Base-by-base conservation (phyloP, 2,113 vertebrate species). In the Rhinolophus ferrumequinum region DNA sequence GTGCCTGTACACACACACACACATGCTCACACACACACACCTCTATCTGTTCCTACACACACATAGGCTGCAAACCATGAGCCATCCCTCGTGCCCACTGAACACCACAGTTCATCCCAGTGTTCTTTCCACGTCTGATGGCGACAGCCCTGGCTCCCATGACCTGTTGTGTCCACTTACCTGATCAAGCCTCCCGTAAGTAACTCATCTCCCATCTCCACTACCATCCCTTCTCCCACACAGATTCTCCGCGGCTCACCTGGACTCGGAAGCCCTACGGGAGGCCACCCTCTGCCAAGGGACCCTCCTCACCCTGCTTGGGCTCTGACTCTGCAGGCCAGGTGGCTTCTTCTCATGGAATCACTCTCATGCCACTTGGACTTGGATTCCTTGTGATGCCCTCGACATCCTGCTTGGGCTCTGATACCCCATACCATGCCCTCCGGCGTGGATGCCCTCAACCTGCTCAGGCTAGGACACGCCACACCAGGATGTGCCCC, bases 121-220 rank as follows among this genome's bases (percentile, higher is more conserved):
- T 2, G 24, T 19, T 15, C 44, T 30, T 33, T 13, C 38, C 75
- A 0, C 0, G 14, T 14, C 8, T 30, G 47, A 80, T 0, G 7
- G 28, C 2, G n/a, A 35, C 38, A 52, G 7, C 2, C 47, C 38
- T 14, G 58, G 50, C 22, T 67, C 69, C 70, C 22, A 11, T 3
- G 13, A 67, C 38, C 50, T 50, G 2, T 26, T 12, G 8, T 1
- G 11, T 6, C 26, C n/a, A 14, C 26, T 62, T 21, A 82, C 3
- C 28, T 50, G 50, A 77, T 22, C 19, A 15, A 18, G 0, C 3
- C 15, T 13, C 35, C 50, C 7, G 12, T 38, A 38, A 33, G 66
- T 9, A 52, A 47, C 19, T 60, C 2, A 13, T 5, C 28, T 81
- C 86, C 22, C 66, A 56, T 24, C 6, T 22, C 64, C 56, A 26